Evolutionary conservation across 2,113 vertebrate species (phyloP).

Genomic region (Phalacrocorax pelagicus): DNA sequence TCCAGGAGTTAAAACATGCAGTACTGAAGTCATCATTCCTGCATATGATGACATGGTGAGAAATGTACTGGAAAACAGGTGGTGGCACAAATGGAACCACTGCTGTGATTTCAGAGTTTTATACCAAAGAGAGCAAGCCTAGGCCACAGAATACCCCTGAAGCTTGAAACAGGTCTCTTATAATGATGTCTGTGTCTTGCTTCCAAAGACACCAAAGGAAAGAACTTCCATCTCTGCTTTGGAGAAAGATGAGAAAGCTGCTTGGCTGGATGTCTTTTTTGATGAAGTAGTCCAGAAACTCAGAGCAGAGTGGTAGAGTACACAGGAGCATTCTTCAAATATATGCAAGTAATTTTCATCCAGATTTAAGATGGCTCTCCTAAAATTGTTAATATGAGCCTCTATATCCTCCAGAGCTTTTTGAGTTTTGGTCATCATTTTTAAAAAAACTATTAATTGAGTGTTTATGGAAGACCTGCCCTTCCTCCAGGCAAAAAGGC

Average conservation of each 20-base stretch:
- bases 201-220: slow-evolving; percentile 23
- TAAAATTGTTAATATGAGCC: not conserved
- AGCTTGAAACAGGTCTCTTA: not conserved
- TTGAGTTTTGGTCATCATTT: not conserved
- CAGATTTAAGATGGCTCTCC: not conserved
- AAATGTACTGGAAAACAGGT: not conserved
- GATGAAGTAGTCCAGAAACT: slow-evolving; percentile 4
- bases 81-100: not conserved
- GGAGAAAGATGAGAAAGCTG: slow-evolving; percentile 16
- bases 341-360: not conserved
- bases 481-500: not conserved
- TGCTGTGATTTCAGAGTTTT: not conserved
- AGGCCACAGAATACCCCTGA: not conserved
- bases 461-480: not conserved
- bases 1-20: not conserved
- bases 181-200: not conserved
- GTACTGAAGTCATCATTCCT: not conserved
- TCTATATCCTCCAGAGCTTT: not conserved
- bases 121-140: not conserved
- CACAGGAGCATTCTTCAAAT: not conserved
- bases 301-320: not conserved
- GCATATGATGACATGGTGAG: not conserved
- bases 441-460: not conserved
- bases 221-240: slow-evolving; percentile 1
- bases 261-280: slow-evolving; percentile 5